Percentiles rank a stretch among this genome's conserved stretches.
These are phyloP conservation scores for Channallabes apus DNA, from an alignment of 2,797 vertebrate genomes.

Conservation along the genomic window DNA sequence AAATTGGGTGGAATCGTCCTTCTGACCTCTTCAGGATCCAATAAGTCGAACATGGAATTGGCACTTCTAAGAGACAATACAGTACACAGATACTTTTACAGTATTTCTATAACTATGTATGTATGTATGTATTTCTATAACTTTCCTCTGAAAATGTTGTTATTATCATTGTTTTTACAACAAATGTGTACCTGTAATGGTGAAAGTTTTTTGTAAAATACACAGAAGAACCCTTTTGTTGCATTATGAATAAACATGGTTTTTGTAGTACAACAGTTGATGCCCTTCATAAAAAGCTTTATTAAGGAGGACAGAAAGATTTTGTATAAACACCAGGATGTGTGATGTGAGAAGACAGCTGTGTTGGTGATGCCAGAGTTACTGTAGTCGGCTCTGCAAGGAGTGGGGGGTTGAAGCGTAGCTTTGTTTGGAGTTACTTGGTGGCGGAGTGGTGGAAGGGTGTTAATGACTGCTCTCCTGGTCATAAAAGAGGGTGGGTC, in stretches of 20 bases:
- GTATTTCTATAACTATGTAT: background rate
- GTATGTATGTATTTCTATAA: no score
- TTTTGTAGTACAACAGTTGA: background rate
- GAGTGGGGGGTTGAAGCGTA: constrained; percentile 55
- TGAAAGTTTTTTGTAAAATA: background rate
- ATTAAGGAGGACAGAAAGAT: background rate
- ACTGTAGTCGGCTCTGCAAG: constrained; percentile 45
- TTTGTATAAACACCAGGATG: constrained; percentile 17
- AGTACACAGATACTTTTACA: background rate
- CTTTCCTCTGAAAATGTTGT: background rate
- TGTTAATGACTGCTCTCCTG: constrained; percentile 64
- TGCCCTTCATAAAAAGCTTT: background rate
- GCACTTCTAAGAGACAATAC: background rate
- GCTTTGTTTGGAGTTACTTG: constrained; percentile 56
- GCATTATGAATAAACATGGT: background rate
- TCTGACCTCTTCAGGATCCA: background rate
- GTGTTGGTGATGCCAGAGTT: constrained; percentile 36
- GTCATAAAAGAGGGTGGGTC: constrained; percentile 74
- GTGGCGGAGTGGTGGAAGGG: constrained; percentile 53
- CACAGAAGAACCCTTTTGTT: background rate
- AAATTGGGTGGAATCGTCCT: background rate
- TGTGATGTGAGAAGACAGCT: constrained; percentile 38
- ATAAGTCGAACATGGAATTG: background rate
- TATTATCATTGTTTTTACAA: background rate
- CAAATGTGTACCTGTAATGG: background rate